Percentiles rank a stretch among this genome's conserved stretches.
These are phyloP conservation scores for Magallana nippona DNA, from an alignment of 2,888 invertebrate species.

Conservation along the genomic window DNA sequence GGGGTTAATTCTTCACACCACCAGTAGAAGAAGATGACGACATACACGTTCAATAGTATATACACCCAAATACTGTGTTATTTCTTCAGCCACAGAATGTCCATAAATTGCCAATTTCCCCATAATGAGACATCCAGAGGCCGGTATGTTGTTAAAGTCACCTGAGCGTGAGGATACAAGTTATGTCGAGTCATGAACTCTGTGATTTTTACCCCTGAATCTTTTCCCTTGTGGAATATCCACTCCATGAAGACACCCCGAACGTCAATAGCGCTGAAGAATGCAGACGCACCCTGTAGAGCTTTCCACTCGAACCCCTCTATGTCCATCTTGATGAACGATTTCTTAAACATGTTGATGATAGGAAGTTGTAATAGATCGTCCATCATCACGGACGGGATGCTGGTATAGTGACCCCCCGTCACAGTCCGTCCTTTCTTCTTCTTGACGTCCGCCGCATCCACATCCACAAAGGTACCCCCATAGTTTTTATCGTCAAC, in stretches of 20 bases:
- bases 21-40: too few relatives aligned
- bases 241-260: slow-evolving; percentile 46
- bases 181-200: slow-evolving; percentile 37
- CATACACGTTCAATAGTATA: too few relatives aligned
- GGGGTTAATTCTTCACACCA: too few relatives aligned
- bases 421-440: slow-evolving; percentile 39
- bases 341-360: slow-evolving; percentile 39
- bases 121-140: not conserved
- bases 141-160: not conserved
- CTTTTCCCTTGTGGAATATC: slow-evolving; percentile 46
- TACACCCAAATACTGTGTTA: not conserved
- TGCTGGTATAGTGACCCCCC: slow-evolving; percentile 40
- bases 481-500: slow-evolving; percentile 41
- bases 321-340: slow-evolving; percentile 48
- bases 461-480: slow-evolving; percentile 41
- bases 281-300: slow-evolving; percentile 39
- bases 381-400: slow-evolving; percentile 40
- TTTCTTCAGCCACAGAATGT: slow-evolving; percentile 43
- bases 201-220: slow-evolving; percentile 36
- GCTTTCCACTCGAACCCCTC: slow-evolving; percentile 46
- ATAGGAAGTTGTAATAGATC: slow-evolving; percentile 39
- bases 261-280: slow-evolving; percentile 37
- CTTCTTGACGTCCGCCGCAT: slow-evolving; percentile 35
- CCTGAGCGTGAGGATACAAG: slow-evolving; percentile 35
- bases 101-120: slow-evolving; percentile 43